Conservation (phyloP, 2,888 invertebrate species). For the Hartigia nigra region DNA sequence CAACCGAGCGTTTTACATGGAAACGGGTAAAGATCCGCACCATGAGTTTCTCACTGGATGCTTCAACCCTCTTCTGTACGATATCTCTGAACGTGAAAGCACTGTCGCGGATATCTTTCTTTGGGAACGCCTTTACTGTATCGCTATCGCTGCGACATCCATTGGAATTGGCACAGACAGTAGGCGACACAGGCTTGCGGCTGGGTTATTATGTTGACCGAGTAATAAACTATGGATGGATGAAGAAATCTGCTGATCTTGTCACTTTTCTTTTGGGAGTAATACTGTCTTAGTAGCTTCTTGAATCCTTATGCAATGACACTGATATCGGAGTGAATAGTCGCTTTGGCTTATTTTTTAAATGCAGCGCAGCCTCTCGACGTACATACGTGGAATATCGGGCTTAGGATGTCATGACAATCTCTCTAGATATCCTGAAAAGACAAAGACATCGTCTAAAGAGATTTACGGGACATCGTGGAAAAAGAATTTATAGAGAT, state of each 20-base stretch:
- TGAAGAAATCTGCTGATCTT: neutral
- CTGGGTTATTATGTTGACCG: neutral
- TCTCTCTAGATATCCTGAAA: too few relatives aligned
- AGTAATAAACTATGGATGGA: neutral
- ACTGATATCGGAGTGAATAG: neutral
- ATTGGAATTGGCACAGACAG: conserved; percentile 25
- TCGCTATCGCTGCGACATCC: neutral
- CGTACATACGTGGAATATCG: neutral
- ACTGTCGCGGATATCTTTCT: neutral
- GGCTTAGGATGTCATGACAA: neutral
- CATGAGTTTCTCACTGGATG: neutral
- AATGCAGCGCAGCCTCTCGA: neutral
- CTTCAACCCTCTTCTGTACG: neutral
- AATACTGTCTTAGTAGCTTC: neutral
- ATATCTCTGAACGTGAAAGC: neutral
- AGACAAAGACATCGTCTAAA: neutral
- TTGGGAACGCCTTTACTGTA: neutral
- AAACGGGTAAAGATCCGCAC: neutral
- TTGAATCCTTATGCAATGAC: neutral
- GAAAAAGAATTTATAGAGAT: neutral
- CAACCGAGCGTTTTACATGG: neutral
- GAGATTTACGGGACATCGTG: neutral
- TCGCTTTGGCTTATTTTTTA: neutral
- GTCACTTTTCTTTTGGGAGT: neutral
- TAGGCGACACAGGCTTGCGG: conserved; percentile 27